Evolutionary conservation across 2,888 invertebrate genomes (phyloP).

Genomic region (Gasteruption jaculator): DNA sequence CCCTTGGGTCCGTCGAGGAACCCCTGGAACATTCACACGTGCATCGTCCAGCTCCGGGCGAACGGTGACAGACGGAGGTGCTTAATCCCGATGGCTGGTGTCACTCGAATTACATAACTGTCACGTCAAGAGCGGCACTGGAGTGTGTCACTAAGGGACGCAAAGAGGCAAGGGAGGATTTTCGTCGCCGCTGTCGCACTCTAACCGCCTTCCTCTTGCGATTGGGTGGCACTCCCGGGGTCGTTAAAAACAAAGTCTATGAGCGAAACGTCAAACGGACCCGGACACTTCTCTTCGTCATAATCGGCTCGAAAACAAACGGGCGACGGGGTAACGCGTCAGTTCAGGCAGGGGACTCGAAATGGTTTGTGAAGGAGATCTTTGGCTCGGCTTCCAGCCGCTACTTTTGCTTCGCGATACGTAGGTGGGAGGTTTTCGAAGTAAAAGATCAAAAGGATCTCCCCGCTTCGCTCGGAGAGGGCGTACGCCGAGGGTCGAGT

Average conservation of each 20-base stretch:
- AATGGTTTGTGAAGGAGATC: constrained; percentile 55
- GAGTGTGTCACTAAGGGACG: no score
- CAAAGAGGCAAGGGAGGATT: no score
- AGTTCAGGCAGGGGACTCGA: constrained; percentile 46
- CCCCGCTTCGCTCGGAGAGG: constrained; percentile 12
- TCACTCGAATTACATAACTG: no score
- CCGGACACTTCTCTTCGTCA: not conserved
- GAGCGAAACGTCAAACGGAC: constrained; percentile 24
- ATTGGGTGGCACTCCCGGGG: not conserved
- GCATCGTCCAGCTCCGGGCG: no score
- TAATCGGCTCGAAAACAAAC: constrained; percentile 18
- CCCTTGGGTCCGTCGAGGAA: no score
- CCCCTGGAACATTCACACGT: no score
- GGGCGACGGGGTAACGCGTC: constrained; percentile 27
- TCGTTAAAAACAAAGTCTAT: not conserved
- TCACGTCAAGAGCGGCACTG: no score
- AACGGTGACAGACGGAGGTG: constrained; percentile 1
- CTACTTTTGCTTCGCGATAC: constrained; percentile 28
- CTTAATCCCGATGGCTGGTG: no score
- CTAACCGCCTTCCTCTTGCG: no score
- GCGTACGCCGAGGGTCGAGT: constrained; percentile 31
- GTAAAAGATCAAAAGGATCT: constrained; percentile 34
- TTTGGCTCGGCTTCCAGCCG: constrained; percentile 49
- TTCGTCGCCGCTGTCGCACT: no score
- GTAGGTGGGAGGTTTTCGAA: constrained; percentile 27